Evolutionary conservation across 1,140 invertebrate genomes (phyloP), one percentile per base, ranked within the genome.

Genomic region (Cylas formicarius): DNA sequence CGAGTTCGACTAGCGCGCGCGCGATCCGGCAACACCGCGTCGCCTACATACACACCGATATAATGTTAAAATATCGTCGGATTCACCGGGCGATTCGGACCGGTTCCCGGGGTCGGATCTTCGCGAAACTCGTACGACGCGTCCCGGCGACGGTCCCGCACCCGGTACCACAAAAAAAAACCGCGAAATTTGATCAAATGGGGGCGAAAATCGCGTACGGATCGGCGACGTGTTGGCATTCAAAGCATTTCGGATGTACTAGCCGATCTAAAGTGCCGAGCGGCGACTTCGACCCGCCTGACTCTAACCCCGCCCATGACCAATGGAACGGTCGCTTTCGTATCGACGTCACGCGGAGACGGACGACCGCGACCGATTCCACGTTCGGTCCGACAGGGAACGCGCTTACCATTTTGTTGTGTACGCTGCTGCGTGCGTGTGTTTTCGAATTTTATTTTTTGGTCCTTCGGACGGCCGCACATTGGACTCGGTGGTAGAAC

Each of bases 391-490:
- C 28, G 32, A 32, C 24, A 38, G 45, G 52, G 55, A 56, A 50
- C 55, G 56, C 58, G 48, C 53, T 55, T 60, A 59, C 60, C 60
- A 62, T 62, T 62, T 64, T 62, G 60, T 62, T 61, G 50, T 61
- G 44, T 53, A 28, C n/a, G n/a, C n/a, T 37, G 38, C 24, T 41
- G 29, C 40, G 49, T 48, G 45, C 52, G 44, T 56, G 46, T 48
- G 52, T 54, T 47, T 54, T 43, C 27, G 38, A 42, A 44, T 44
- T 54, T 50, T 50, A 50, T 50, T 54, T 53, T 54, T 44, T 32
- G 47, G 22, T 36, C 36, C 3, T n/a, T 9, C 14, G 8, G 9
- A 31, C 31, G 13, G 31, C 3, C 7, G 20, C n/a, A n/a, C n/a
- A n/a, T n/a, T n/a, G n/a, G n/a, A n/a, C n/a, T n/a, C n/a, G n/a